Percentiles rank a stretch among this genome's conserved stretches.
Conservation (phyloP, 2,888 invertebrate genomes). For the Erebia ligea region DNA sequence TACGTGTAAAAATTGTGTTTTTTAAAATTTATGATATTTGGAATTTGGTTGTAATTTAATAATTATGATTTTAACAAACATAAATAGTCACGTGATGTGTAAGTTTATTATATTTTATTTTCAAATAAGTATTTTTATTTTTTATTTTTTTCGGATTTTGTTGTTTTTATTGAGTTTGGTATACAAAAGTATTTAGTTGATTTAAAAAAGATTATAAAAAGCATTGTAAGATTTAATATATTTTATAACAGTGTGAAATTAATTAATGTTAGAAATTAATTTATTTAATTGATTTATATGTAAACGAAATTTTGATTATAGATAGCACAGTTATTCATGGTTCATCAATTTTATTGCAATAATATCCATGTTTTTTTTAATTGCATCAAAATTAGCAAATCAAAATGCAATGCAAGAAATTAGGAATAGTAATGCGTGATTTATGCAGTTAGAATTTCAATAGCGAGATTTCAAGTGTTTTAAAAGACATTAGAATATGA, state of each 20-base stretch:
- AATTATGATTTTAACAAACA: too few relatives aligned
- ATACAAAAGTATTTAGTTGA: neutral
- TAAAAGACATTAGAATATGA: neutral
- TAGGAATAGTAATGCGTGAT: neutral
- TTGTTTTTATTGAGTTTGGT: too few relatives aligned
- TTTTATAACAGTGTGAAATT: neutral
- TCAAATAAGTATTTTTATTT: neutral
- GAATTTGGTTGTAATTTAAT: too few relatives aligned
- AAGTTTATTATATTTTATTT: constrained; percentile 9
- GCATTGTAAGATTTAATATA: neutral
- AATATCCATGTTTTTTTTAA: neutral
- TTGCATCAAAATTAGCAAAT: constrained; percentile 5
- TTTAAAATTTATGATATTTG: too few relatives aligned
- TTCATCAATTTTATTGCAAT: too few relatives aligned
- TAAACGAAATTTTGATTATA: too few relatives aligned
- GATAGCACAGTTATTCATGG: too few relatives aligned
- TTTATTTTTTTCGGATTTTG: neutral
- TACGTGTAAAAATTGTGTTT: too few relatives aligned
- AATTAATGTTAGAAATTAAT: neutral
- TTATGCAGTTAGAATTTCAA: neutral
- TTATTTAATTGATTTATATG: neutral
- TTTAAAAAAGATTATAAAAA: neutral
- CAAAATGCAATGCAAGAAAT: neutral
- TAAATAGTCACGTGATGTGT: neutral
- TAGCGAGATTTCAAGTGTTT: neutral